Conservation (phyloP, 2,797 vertebrate species). For the Gallinago stenura region DNA sequence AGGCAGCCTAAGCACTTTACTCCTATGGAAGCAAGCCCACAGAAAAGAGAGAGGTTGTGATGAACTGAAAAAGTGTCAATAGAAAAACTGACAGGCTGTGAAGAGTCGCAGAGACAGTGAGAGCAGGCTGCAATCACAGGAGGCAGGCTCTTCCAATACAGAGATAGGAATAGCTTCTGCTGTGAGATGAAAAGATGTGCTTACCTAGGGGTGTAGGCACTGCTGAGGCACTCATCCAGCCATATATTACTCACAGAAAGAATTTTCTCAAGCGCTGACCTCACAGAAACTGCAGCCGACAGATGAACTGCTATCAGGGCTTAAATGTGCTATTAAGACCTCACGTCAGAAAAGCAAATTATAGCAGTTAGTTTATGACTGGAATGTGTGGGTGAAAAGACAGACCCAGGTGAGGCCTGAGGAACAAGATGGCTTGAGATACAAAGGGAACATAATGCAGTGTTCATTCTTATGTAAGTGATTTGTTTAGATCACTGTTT, state of each 20-base stretch:
- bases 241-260: neutral
- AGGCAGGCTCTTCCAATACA: constrained; percentile 41
- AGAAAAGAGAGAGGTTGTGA: constrained; percentile 38
- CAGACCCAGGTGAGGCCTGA: neutral
- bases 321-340: neutral
- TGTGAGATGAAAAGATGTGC: neutral
- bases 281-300: neutral
- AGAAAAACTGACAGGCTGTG: constrained; percentile 70
- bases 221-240: neutral
- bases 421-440: neutral
- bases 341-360: neutral
- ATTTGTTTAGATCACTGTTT: neutral
- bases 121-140: constrained; percentile 53
- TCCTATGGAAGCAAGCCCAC: constrained; percentile 26
- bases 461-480: neutral
- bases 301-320: neutral
- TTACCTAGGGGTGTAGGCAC: neutral
- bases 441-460: neutral
- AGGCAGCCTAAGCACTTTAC: constrained; percentile 30
- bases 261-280: neutral
- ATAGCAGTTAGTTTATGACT: neutral
- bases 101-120: constrained; percentile 55
- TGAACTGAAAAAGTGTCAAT: constrained; percentile 49
- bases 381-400: neutral
- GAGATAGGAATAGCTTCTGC: constrained; percentile 37